These are phyloP conservation scores for Gastrophysa polygoni DNA, from an alignment of 2,888 invertebrate genomes.

Conservation along the genomic window DNA sequence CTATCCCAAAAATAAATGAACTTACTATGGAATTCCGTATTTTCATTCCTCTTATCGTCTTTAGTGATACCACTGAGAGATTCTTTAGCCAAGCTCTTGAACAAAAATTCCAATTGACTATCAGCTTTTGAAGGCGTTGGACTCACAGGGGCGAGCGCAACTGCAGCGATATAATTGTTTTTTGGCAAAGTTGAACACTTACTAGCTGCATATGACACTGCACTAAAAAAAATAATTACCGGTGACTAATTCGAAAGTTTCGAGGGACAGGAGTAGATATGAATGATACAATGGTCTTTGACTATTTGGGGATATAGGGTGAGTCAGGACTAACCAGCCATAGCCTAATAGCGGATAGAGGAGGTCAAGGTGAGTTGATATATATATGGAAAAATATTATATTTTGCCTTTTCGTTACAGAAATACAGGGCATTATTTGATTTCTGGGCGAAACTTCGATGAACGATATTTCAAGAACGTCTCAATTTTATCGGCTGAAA, in stretches of 20 bases:
- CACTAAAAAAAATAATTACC: conserved; percentile 50
- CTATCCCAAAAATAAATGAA: conserved; percentile 10
- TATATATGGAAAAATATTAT: too few species aligned
- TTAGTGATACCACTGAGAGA: conserved; percentile 62
- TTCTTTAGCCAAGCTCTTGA: conserved; percentile 78
- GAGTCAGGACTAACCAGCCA: too few species aligned
- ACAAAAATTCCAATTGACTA: conserved; percentile 72
- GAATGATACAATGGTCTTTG: too few species aligned
- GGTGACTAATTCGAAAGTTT: background rate
- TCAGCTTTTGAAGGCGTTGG: conserved; percentile 55
- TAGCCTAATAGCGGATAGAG: too few species aligned
- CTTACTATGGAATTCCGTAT: conserved; percentile 59
- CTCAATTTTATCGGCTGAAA: too few species aligned
- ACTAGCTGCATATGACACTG: conserved; percentile 56
- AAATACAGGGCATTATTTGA: too few species aligned
- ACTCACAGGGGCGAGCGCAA: conserved; percentile 36
- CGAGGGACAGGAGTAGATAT: too few species aligned
- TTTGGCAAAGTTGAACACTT: conserved; percentile 55
- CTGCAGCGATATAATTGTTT: conserved; percentile 39
- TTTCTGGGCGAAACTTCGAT: too few species aligned
- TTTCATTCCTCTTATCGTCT: conserved; percentile 63
- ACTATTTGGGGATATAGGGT: too few species aligned
- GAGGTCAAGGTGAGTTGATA: too few species aligned
- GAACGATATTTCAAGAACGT: too few species aligned
- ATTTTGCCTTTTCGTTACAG: too few species aligned